phyloP scores from a whole-genome alignment of 1,140 invertebrate species.

The Samia ricini region DNA sequence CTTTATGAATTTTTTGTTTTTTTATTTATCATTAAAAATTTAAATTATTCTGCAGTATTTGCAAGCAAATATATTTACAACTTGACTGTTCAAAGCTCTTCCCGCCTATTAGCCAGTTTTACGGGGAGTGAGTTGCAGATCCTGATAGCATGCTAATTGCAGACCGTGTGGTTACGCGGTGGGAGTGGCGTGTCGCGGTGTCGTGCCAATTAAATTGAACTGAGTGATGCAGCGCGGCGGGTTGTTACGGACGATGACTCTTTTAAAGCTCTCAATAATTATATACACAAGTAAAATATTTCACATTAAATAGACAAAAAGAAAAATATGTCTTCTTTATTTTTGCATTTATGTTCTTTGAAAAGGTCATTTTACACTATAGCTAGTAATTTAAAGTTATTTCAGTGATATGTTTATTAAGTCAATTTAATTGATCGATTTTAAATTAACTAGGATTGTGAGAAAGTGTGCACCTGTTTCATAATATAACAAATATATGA shows the following conservation, averaged over 20 bases:
- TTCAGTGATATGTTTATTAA: no score
- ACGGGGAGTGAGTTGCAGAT: constrained; percentile 14
- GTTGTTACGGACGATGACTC: neutral
- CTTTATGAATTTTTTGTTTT: no score
- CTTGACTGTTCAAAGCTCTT: no score
- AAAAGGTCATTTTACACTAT: no score
- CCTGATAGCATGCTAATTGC: constrained; percentile 34
- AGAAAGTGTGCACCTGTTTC: no score
- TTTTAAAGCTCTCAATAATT: neutral
- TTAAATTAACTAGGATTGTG: no score
- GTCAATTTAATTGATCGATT: no score
- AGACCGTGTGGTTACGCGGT: constrained; percentile 14
- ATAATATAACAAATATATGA: no score
- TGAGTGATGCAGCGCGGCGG: neutral
- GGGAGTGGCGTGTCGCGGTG: constrained; percentile 16
- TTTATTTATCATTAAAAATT: no score
- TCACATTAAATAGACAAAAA: neutral
- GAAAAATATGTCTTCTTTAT: neutral
- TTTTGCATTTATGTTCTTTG: neutral
- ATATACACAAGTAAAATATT: neutral
- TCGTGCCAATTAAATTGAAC: constrained; percentile 24
- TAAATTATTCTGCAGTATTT: no score
- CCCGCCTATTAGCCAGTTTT: constrained; percentile 11
- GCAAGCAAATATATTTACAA: no score
- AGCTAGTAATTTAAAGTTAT: no score